These are phyloP conservation scores for Amblyteles armatorius DNA, from an alignment of 2,888 invertebrate genomes.

Conservation along the genomic window DNA sequence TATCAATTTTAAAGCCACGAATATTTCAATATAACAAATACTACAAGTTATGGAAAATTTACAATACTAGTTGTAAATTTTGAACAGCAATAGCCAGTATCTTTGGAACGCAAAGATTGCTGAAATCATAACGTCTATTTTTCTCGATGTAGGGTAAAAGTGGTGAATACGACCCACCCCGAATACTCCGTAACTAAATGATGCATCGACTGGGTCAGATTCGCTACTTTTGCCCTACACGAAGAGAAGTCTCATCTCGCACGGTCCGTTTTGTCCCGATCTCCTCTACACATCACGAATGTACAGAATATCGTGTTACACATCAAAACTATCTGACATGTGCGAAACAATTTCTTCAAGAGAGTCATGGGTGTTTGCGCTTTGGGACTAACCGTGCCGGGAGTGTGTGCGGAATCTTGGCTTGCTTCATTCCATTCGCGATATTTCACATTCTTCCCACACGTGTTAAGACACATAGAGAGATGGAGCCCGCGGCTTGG, in stretches of 20 bases:
- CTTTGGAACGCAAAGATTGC: too few relatives aligned
- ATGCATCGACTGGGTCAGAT: neutral
- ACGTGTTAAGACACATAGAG: constrained; percentile 80
- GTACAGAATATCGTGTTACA: constrained; percentile 35
- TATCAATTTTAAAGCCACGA: too few relatives aligned
- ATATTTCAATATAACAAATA: neutral
- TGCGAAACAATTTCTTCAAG: constrained; percentile 1
- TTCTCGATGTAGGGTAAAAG: neutral
- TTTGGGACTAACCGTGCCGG: neutral
- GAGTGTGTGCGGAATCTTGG: constrained; percentile 66
- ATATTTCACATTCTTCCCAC: constrained; percentile 84
- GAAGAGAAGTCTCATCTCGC: neutral
- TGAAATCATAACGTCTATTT: too few relatives aligned
- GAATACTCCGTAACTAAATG: too few relatives aligned
- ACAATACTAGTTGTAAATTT: neutral
- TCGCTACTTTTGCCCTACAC: neutral
- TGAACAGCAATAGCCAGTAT: neutral
- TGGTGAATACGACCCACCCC: neutral
- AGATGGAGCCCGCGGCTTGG: constrained; percentile 2
- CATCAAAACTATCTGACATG: constrained; percentile 8
- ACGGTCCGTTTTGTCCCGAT: neutral
- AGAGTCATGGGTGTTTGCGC: constrained; percentile 15
- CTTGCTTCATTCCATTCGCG: constrained; percentile 82
- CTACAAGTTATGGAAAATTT: neutral
- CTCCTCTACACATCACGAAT: neutral